Evolutionary conservation across 2,113 vertebrate species (phyloP), one percentile per base, ranked within the genome.

Genomic region (Cairina moschata): DNA sequence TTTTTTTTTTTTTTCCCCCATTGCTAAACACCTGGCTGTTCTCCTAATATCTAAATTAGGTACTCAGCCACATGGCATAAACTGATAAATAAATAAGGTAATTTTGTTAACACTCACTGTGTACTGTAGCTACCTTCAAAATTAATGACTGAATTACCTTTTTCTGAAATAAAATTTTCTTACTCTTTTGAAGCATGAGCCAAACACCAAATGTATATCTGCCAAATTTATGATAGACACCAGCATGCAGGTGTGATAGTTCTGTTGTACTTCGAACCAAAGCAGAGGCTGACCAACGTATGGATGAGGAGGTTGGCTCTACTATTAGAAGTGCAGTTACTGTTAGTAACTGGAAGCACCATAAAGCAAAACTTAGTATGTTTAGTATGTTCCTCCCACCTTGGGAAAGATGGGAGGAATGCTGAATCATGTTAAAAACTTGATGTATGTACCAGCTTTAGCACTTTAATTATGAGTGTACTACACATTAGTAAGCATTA

Each of bases 271-370:
- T 74, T 72, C 3, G 68, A 72, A 29, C 23, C 60, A 52, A 40
- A 71, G 40, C 9, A 69, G 58, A 38, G 29, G 48, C 34, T 4
- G 6, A 42, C 6, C 15, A 20, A n/a, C 36, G 22, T 0, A 1
- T 18, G 38, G 31, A 89, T 8, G 29, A 73, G 28, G 36, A 42
- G 71, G 56, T 14, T 92, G 54, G 20, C 29, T 42, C 66, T 34
- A 38, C 17, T 69, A 3, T 26, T 28, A 31, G 62, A 31, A 78
- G 36, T 60, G 26, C 83, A 58, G 5, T n/a, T 48, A 48, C 46
- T 11, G 9, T 48, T 48, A 11, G 15, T 59, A 63, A 26, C 23
- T 44, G 31, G 26, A 83, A 93, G 8, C 22, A 56, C 20, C 63
- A 13, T 32, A 31, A 15, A 89, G 25, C 13, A 75, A 62, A 82